Conservation (phyloP, 2,113 vertebrate species). For the Plectropomus leopardus region DNA sequence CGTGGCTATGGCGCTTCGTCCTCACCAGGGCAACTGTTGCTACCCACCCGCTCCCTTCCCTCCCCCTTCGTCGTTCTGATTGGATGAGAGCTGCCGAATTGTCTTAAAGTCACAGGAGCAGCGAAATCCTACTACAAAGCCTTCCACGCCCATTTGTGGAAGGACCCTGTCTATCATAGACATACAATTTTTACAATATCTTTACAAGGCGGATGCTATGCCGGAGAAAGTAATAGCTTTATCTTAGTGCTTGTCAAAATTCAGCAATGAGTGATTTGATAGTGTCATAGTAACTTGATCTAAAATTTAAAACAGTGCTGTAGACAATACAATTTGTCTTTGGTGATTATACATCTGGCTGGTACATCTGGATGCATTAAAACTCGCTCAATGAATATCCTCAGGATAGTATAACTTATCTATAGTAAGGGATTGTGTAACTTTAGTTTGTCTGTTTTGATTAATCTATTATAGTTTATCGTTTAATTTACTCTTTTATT, state of each 20-base stretch:
- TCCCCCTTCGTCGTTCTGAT: conserved; percentile 75
- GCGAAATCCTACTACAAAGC: conserved; percentile 38
- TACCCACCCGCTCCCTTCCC: conserved; percentile 90
- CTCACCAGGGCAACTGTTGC: conserved; percentile 99
- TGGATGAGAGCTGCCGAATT: conserved; percentile 68
- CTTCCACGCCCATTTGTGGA: conserved; percentile 61
- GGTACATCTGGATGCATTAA: neutral
- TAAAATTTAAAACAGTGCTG: neutral
- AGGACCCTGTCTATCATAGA: conserved; percentile 32
- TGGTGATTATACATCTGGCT: neutral
- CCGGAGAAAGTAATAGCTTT: conserved; percentile 30
- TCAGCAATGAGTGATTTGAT: conserved; percentile 5
- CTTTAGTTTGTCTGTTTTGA: too few species aligned
- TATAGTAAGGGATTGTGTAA: too few species aligned
- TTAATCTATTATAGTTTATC: too few species aligned
- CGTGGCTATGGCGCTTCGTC: conserved; percentile 98
- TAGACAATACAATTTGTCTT: neutral
- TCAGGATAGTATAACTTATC: too few species aligned
- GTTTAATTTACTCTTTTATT: too few species aligned
- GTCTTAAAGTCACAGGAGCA: conserved; percentile 69
- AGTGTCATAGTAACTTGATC: neutral
- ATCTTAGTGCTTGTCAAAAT: conserved; percentile 33
- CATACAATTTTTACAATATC: neutral
- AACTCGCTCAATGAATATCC: neutral
- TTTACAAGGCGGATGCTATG: neutral